Evolutionary conservation across 53 echinoderm and acorn worm species (phyloP), one percentile per base, ranked within the genome.

Genomic region (Hippasteria phrygiana): DNA sequence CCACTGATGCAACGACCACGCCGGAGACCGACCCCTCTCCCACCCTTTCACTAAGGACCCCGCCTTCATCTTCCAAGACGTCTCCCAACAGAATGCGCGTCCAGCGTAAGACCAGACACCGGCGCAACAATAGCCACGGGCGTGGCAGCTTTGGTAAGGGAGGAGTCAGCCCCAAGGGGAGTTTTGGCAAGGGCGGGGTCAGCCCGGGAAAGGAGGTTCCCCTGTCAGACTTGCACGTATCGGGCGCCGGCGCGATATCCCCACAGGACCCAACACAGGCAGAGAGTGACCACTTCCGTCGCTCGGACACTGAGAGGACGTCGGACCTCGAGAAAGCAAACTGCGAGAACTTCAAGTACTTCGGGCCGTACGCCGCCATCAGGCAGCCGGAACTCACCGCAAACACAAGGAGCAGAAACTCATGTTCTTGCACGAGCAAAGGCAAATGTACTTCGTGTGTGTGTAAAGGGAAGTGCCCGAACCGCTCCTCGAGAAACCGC

Each of bases 111-210:
- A 91, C 93, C 10, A 75, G 96, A 22, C 99, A 99, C 56, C 75
- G 90, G 70, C 92, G 99, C 55, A 96, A 90, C 76, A 97, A 93
- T 91, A 99, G 99, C 80, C 97, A 92, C n/a, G 93, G 96, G 22
- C 87, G 93, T 55, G 92, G 91, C 36, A 90, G 93, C 87, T 94
- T 92, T 56, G 96, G 92, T 12, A 94, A 94, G 51, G 90, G 55
- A 4, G 89, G 70, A 28, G 74, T 70, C 13, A 88, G 91, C 28
- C 93, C 90, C 20, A 94, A 83, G 55, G 95, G 93, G 33, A 77
- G 78, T 43, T 40, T 84, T 26, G 89, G 79, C 4, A 90, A 62
- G 39, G 80, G 91, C 28, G 75, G 87, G 41, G 67, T 89, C 41
- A 90, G 90, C 56, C 53, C 85, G 7, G 80, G 86, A 34, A 94